A percentile compares a stretch with the other conserved stretches of the same genome.
phyloP scores from a whole-genome alignment of 2,888 invertebrate genomes.

The Protophormia terraenovae region DNA sequence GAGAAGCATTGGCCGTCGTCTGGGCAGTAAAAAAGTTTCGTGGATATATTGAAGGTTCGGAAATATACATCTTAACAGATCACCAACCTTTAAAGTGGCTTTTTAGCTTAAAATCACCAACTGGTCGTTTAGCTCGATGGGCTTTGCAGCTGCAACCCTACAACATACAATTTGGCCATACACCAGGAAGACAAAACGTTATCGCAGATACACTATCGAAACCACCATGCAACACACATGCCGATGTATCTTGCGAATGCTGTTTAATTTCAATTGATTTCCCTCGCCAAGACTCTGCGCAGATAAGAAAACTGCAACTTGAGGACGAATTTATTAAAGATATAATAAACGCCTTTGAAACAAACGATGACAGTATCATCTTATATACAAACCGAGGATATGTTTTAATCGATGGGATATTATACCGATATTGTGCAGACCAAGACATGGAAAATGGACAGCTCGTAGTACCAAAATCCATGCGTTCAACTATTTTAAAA shows the following conservation, averaged over 20 bases:
- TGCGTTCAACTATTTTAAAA: no score
- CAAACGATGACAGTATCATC: conserved; percentile 30
- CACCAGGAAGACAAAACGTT: background rate
- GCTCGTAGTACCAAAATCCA: background rate
- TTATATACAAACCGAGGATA: conserved; percentile 54
- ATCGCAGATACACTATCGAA: background rate
- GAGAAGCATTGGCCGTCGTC: conserved; percentile 75
- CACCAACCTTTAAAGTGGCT: conserved; percentile 80
- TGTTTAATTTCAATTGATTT: conserved; percentile 49
- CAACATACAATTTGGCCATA: background rate
- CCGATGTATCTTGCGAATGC: conserved; percentile 17
- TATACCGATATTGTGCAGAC: conserved; percentile 19
- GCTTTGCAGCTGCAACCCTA: conserved; percentile 66
- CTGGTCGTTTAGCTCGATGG: conserved; percentile 81
- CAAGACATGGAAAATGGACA: no score
- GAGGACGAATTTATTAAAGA: conserved; percentile 67
- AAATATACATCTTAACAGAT: conserved; percentile 78
- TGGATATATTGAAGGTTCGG: conserved; percentile 77
- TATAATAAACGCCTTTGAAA: conserved; percentile 56
- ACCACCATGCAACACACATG: background rate
- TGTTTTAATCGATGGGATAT: conserved; percentile 37
- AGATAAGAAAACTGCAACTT: conserved; percentile 64
- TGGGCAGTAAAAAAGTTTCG: conserved; percentile 78
- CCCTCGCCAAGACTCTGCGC: conserved; percentile 55
- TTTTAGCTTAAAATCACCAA: conserved; percentile 76